Percentiles rank a stretch among this genome's conserved stretches.
Conservation (phyloP, 2,888 invertebrate species). For the Antitype chi region DNA sequence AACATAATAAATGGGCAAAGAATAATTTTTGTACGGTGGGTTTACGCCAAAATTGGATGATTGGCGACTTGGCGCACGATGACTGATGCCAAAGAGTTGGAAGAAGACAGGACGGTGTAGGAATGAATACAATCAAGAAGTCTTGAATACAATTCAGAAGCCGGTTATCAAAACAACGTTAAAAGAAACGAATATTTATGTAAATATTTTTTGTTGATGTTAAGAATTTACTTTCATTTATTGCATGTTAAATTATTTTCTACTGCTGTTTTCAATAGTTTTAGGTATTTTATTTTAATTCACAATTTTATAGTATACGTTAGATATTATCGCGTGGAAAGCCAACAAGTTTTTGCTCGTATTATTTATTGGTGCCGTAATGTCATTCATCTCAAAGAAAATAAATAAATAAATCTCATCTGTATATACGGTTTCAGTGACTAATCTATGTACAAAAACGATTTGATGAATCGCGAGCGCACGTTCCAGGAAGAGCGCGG, state of each 20-base stretch:
- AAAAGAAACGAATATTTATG: neutral
- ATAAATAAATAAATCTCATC: slow-evolving; percentile 45
- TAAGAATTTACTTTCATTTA: slow-evolving; percentile 2
- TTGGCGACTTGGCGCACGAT: slow-evolving; percentile 74
- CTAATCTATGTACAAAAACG: slow-evolving; percentile 76
- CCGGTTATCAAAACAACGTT: neutral
- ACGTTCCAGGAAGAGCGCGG: slow-evolving; percentile 84
- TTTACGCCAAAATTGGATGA: slow-evolving; percentile 83
- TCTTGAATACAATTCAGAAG: neutral
- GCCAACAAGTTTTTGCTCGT: neutral
- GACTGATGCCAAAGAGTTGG: slow-evolving; percentile 65
- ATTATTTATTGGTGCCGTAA: neutral
- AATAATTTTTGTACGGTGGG: slow-evolving; percentile 75
- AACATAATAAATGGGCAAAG: slow-evolving; percentile 80
- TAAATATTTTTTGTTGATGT: neutral
- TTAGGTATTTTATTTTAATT: neutral
- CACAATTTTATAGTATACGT: neutral
- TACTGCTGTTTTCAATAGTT: neutral
- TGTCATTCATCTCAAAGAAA: neutral
- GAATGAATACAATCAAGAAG: neutral
- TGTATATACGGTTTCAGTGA: slow-evolving; percentile 63
- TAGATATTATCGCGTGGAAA: no score
- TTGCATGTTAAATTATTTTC: neutral
- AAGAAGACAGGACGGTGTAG: slow-evolving; percentile 33
- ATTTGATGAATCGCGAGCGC: slow-evolving; percentile 84